Evolutionary conservation across 2,888 invertebrate species (phyloP).

Genomic region (Oscheius sp.): DNA sequence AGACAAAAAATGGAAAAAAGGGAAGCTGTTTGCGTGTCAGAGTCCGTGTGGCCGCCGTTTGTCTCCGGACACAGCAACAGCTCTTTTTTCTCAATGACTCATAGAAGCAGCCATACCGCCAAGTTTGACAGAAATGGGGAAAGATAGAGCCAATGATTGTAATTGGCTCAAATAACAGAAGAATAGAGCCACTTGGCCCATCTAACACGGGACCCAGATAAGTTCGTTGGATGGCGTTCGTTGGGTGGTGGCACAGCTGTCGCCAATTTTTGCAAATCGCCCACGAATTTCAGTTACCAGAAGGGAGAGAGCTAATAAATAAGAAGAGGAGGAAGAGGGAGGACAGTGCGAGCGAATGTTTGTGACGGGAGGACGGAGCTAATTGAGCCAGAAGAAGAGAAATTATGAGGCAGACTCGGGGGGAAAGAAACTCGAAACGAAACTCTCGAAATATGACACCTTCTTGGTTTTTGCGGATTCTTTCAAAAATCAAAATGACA

Average conservation of each 20-base stretch:
- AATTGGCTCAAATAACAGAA: constrained; percentile 5
- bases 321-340: constrained; percentile 4
- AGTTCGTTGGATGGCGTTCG: constrained; percentile 5
- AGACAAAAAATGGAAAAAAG: background rate
- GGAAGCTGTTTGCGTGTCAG: constrained; percentile 12
- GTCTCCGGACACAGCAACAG: background rate
- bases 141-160: background rate
- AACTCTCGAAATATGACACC: constrained; percentile 9
- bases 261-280: constrained; percentile 35
- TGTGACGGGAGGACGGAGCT: constrained; percentile 1
- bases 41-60: constrained; percentile 2
- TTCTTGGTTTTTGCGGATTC: constrained; percentile 21
- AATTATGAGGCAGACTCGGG: background rate
- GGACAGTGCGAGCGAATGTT: background rate
- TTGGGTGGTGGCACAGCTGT: constrained; percentile 33
- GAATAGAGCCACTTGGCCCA: constrained; percentile 6
- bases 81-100: background rate
- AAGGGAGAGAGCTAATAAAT: no score
- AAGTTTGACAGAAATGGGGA: background rate
- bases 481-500: constrained; percentile 12
- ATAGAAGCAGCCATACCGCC: background rate
- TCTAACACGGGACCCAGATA: no score
- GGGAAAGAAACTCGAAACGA: constrained; percentile 12
- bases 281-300: constrained; percentile 15
- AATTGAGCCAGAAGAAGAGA: constrained; percentile 6